phyloP scores from a whole-genome alignment of 1,140 invertebrate species.

The Apis mellifera region DNA sequence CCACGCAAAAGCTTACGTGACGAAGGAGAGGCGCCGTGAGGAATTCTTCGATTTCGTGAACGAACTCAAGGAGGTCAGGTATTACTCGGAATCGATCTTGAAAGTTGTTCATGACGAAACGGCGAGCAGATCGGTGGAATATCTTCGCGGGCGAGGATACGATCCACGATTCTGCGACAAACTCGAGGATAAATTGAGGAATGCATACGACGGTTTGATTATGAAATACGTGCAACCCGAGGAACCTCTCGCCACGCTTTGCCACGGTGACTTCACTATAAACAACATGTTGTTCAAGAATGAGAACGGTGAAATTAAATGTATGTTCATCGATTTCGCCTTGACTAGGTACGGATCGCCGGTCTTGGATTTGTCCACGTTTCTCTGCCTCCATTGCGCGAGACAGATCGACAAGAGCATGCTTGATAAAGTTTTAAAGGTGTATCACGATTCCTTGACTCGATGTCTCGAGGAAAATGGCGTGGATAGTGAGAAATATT shows the following conservation, averaged over 20 bases:
- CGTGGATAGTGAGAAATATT: slow-evolving; percentile 59
- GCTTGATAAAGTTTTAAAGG: slow-evolving; percentile 67
- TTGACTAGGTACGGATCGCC: slow-evolving; percentile 72
- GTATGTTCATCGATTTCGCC: slow-evolving; percentile 78
- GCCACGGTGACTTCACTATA: slow-evolving; percentile 77
- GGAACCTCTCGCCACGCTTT: slow-evolving; percentile 72
- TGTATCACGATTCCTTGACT: slow-evolving; percentile 69
- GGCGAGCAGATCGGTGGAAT: slow-evolving; percentile 32
- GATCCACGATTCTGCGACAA: slow-evolving; percentile 61
- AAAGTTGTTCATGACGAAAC: neutral
- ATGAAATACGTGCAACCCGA: slow-evolving; percentile 20
- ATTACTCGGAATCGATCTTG: neutral
- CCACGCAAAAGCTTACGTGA: slow-evolving; percentile 73
- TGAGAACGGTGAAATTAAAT: slow-evolving; percentile 40
- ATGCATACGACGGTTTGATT: slow-evolving; percentile 45
- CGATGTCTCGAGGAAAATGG: slow-evolving; percentile 48
- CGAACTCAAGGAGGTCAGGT: slow-evolving; percentile 55
- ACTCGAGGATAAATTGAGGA: slow-evolving; percentile 41
- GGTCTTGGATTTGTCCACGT: slow-evolving; percentile 76
- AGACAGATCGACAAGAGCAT: slow-evolving; percentile 43
- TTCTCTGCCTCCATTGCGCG: slow-evolving; percentile 73
- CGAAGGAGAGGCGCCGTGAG: slow-evolving; percentile 66
- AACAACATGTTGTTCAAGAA: slow-evolving; percentile 75
- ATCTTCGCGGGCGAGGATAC: slow-evolving; percentile 41
- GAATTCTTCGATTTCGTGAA: slow-evolving; percentile 68